Evolutionary conservation across 2,113 vertebrate species (phyloP).

Genomic region (Corythaixoides concolor): DNA sequence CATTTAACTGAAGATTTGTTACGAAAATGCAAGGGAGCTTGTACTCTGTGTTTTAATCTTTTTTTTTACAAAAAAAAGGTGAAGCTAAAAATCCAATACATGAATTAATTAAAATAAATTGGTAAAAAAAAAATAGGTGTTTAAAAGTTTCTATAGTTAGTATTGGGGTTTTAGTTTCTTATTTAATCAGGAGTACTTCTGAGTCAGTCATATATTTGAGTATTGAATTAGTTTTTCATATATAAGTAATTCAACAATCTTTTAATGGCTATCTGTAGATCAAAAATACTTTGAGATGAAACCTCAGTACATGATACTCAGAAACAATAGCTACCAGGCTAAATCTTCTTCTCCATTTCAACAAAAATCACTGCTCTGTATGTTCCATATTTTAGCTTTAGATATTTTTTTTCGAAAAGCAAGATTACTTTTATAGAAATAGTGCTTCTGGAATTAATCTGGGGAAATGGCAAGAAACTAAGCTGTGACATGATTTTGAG

Average conservation of each 20-base stretch:
- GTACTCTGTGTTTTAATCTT: not conserved
- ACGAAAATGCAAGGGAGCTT: not conserved
- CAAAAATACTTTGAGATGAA: not conserved
- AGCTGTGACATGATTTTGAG: not conserved
- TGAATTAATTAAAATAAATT: not conserved
- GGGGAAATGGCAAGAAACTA: not conserved
- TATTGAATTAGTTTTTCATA: not conserved
- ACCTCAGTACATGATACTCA: not conserved
- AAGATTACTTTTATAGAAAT: not conserved
- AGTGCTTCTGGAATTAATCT: not conserved
- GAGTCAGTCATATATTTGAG: not conserved
- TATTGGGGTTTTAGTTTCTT: not conserved
- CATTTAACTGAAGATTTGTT: not conserved
- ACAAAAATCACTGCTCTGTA: not conserved
- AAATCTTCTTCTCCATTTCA: not conserved
- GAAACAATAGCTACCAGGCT: not conserved
- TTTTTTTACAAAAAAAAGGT: not conserved
- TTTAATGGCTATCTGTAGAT: not conserved
- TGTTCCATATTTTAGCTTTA: not conserved
- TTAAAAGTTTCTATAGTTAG: not conserved
- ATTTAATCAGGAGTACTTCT: not conserved
- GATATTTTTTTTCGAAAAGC: not conserved
- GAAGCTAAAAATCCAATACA: not conserved
- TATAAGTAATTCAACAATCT: not conserved
- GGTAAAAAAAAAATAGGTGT: accelerated